Evolutionary conservation across 1,140 invertebrate species (phyloP), one percentile per base, ranked within the genome.

Genomic region (Elysia chlorotica): DNA sequence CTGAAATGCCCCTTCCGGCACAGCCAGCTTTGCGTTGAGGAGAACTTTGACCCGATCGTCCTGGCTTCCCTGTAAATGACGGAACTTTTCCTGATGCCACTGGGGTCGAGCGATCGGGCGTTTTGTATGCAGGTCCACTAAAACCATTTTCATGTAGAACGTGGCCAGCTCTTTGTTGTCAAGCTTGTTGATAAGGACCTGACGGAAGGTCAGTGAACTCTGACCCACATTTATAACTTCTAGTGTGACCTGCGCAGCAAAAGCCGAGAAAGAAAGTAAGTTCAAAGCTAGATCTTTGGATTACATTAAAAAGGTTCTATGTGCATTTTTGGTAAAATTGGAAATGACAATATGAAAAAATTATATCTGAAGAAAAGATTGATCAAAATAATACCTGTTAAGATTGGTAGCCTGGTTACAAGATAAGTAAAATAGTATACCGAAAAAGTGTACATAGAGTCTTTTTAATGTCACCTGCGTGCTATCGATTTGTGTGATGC

Each of bases 111-210:
- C 69, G 23, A 62, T 56, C 1, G 69, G 31, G 0, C 38, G n/a
- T 31, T 63, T 63, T 33, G 69, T 31, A 1, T 17, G 31, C 30
- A 21, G 38, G 59, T 71, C 69, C 35, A 71, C 69, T 23, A 62
- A 71, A 10, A 71, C 69, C 10, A 71, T 33, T 30, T 71, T 71
- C 6, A 56, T 59, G 35, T 71, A 71, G 28, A 62, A 71, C 31
- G 69, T 71, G 14, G 69, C 69, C 10, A 71, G 41, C 38, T 71
- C 69, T 28, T 71, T 71, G 23, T 48, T 25, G 38, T 71, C 69
- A 25, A 71, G 59, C 21, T 31, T 28, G 37, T 71, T 71, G 56
- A 61, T 63, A 17, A 71, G 57, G 28, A 71, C 37, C 31, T 62
- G 36, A 14, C 69, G 35, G 37, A 71, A 2, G 2, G 69, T 71